phyloP scores from a whole-genome alignment of 2,113 vertebrate species.

The Corvus moneduloides region DNA sequence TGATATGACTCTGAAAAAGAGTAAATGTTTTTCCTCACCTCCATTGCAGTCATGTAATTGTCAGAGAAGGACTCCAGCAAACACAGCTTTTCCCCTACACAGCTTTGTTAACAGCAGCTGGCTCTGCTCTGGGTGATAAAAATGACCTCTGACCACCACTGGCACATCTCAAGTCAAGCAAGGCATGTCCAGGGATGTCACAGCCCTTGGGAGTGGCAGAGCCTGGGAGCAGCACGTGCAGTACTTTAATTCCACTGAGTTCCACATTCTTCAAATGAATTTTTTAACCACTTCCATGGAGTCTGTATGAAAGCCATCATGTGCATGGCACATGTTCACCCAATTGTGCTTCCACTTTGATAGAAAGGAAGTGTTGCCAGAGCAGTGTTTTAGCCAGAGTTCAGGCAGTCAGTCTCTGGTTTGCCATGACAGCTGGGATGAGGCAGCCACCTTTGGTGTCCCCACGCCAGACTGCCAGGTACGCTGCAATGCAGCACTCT shows the following conservation, averaged over 20 bases:
- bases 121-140: neutral
- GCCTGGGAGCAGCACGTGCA: neutral
- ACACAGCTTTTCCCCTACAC: neutral
- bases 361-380: neutral
- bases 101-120: neutral
- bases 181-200: too few species aligned
- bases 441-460: rapidly evolving
- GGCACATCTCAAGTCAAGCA: neutral
- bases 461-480: rapidly evolving
- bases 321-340: rapidly evolving
- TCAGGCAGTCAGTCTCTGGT: rapidly evolving
- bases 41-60: neutral
- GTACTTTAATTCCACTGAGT: rapidly evolving
- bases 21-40: neutral
- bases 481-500: rapidly evolving
- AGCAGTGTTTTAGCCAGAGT: neutral
- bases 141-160: neutral
- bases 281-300: neutral
- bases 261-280: neutral
- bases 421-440: rapidly evolving
- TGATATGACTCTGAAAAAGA: neutral
- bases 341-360: neutral
- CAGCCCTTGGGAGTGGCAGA: neutral
- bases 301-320: rapidly evolving
- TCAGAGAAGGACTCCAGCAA: neutral